Conservation (phyloP, 2,888 invertebrate genomes). For the Himalopsyche anomala region DNA sequence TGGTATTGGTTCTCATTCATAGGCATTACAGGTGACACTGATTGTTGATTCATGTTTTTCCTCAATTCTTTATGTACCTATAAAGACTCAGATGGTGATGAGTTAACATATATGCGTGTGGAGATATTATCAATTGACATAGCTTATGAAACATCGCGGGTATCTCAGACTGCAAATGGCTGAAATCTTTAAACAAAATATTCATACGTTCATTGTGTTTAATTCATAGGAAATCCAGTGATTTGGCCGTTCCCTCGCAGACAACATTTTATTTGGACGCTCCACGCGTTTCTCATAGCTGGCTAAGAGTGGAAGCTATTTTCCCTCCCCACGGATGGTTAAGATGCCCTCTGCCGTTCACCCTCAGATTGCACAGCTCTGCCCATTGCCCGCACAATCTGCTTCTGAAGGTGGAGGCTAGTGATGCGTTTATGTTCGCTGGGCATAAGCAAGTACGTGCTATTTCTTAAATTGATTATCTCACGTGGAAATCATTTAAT, state of each 20-base stretch:
- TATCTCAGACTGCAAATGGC: no score
- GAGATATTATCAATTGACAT: no score
- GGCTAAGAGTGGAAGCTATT: conserved; percentile 75
- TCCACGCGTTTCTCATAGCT: conserved; percentile 74
- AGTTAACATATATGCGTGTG: no score
- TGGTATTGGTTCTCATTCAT: no score
- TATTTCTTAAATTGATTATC: no score
- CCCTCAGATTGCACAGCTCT: conserved; percentile 84
- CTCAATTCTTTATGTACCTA: no score
- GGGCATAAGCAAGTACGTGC: conserved; percentile 89
- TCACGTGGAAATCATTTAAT: no score
- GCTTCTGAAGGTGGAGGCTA: conserved; percentile 86
- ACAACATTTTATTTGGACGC: conserved; percentile 79
- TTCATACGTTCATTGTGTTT: not conserved
- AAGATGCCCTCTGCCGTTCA: conserved; percentile 82
- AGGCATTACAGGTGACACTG: no score
- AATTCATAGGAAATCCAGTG: conserved; percentile 67
- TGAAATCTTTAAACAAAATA: no score
- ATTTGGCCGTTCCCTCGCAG: conserved; percentile 77
- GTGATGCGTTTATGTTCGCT: conserved; percentile 96
- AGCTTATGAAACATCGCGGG: no score
- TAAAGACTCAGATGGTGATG: no score
- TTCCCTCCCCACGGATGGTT: conserved; percentile 87
- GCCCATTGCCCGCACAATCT: conserved; percentile 84
- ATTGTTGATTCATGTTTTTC: no score